Conservation (phyloP, 2,888 invertebrate species). For the Epinotia nisella region DNA sequence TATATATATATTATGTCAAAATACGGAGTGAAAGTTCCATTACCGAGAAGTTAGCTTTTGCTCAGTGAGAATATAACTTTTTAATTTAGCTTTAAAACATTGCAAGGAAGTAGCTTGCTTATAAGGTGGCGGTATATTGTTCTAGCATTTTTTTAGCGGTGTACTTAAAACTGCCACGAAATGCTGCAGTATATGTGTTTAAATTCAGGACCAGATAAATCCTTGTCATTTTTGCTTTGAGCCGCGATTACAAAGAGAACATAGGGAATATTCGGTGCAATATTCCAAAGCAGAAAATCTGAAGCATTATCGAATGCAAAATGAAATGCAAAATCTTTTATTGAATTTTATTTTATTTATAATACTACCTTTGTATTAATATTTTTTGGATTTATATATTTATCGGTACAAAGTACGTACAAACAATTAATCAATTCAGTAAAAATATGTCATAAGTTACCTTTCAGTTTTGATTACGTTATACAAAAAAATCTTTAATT, state of each 20-base stretch:
- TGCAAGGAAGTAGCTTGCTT: too few relatives aligned
- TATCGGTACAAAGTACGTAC: background rate
- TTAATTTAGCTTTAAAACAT: too few relatives aligned
- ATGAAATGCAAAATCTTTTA: background rate
- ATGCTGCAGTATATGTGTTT: too few relatives aligned
- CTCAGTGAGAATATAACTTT: too few relatives aligned
- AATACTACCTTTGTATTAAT: background rate
- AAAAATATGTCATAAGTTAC: background rate
- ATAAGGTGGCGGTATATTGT: too few relatives aligned
- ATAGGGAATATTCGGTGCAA: conserved; percentile 3
- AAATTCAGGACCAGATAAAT: background rate
- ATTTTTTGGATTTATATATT: too few relatives aligned
- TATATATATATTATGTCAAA: too few relatives aligned
- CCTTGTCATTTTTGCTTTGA: background rate
- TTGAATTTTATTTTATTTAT: background rate
- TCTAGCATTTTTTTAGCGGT: too few relatives aligned
- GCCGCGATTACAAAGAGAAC: background rate
- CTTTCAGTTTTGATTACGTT: background rate
- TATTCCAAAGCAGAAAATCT: background rate
- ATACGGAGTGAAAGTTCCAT: too few relatives aligned
- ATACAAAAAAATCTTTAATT: background rate
- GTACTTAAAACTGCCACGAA: too few relatives aligned
- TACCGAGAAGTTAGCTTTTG: too few relatives aligned
- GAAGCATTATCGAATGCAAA: background rate
- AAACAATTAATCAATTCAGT: background rate